Base-by-base conservation (phyloP, 2,888 invertebrate genomes). In the Tipula lateralis region DNA sequence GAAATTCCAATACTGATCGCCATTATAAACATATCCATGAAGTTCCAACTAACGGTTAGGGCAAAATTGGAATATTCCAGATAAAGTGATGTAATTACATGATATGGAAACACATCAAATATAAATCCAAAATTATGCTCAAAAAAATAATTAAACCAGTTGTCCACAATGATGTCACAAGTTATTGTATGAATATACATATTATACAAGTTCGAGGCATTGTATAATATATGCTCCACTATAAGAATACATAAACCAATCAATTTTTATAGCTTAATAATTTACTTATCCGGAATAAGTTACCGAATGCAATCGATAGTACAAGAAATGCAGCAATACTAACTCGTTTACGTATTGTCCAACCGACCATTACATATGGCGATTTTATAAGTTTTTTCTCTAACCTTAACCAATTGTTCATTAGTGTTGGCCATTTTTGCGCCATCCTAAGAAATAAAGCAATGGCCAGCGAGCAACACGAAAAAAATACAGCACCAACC, bases 21-120 rank as follows among this genome's bases (percentile, higher is more conserved):
- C 87, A 95, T 94, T 24, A 95, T 93, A 85, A 95, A 93, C 34
- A 95, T 88, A 87, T 95, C 95, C 88, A 94, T 93, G 86, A 93
- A 94, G 87, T 94, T 95, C 95, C 95, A 95, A 5, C 9, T 12
- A n/a, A 84, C 44, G 2, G 84, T 84, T 44, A 84, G 12, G 1
- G 84, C 29, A 16, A 84, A 34, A 50, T 84, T 84, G 30, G 30
- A 29, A 44, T 44, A 84, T 30, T 83, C 83, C 39, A 83, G 29
- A 83, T 83, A 83, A 39, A 83, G 6, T 24, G 83, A 29, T 9
- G 16, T 30, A 29, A 84, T 29, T 30, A 84, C n/a, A 24, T 84
- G 44, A 30, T 84, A 84, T 13, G 84, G 84, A 1, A 84, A 6
- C 3, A 44, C 29, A 2, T 16, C 7, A 12, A 84, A 84, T 29